Percentiles rank a stretch among this genome's conserved stretches.
These are phyloP conservation scores for Chironex yamaguchii DNA, from an alignment of 30 jellyfish, hydroid and myxozoan species.

Conservation along the genomic window DNA sequence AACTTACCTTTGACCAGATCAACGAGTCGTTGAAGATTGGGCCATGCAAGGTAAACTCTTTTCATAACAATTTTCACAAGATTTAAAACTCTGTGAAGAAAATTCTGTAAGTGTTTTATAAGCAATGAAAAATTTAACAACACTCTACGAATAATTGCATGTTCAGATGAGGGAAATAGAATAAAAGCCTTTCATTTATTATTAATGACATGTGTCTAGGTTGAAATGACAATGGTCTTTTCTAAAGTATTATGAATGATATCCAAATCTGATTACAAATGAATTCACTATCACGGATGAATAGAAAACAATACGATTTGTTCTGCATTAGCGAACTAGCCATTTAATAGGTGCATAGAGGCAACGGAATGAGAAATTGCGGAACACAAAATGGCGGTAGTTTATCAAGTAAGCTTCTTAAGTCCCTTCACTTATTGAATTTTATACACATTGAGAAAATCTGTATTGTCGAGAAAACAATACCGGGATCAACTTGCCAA, in stretches of 20 bases:
- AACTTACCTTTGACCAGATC: no score
- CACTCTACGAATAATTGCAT: not conserved
- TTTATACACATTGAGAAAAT: no score
- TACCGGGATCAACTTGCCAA: no score
- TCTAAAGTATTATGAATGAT: conserved; percentile 2
- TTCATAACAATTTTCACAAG: no score
- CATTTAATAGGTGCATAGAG: not conserved
- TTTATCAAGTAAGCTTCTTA: no score
- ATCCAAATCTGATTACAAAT: conserved; percentile 57
- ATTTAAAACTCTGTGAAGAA: not conserved
- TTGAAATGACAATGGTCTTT: conserved; percentile 15
- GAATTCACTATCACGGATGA: conserved; percentile 3
- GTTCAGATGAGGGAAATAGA: not conserved
- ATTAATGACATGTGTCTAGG: conserved; percentile 65
- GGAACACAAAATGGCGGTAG: not conserved
- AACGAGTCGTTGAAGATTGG: no score
- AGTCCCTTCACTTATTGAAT: no score
- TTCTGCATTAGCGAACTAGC: not conserved
- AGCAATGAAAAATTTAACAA: not conserved
- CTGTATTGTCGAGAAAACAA: no score
- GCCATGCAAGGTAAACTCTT: no score
- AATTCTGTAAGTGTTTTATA: not conserved
- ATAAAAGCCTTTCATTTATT: conserved; percentile 14
- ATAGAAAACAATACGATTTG: not conserved
- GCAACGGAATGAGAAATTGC: not conserved